A percentile compares a stretch with the other conserved stretches of the same genome.
Evolutionary conservation across 2,113 vertebrate genomes (phyloP).

Genomic region (Oxyruncus cristatus): DNA sequence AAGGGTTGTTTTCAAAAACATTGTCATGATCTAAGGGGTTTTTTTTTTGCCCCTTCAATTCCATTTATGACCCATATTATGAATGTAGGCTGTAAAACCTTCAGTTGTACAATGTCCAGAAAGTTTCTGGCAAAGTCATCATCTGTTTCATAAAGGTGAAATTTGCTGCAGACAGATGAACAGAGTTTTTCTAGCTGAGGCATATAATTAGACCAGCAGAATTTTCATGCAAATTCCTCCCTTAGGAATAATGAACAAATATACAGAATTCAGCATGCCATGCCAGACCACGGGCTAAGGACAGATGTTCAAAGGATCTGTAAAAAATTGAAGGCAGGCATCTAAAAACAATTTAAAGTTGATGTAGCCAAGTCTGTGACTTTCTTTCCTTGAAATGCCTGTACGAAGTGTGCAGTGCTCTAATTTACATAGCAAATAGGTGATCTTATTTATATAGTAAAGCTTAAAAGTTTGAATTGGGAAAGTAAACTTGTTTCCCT

Average conservation of each 20-base stretch:
- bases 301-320: constrained; percentile 16
- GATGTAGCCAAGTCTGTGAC: neutral
- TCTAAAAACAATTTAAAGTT: constrained; percentile 1
- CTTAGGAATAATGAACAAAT: constrained; percentile 30
- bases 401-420: neutral
- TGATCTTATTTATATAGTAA: neutral
- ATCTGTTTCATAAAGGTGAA: constrained; percentile 47
- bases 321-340: neutral
- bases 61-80: constrained; percentile 32
- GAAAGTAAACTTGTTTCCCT: neutral
- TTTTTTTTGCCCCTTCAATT: neutral
- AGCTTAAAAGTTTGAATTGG: neutral
- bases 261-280: neutral
- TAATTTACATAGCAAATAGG: neutral
- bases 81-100: constrained; percentile 29
- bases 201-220: constrained; percentile 40
- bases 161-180: constrained; percentile 25
- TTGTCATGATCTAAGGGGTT: neutral
- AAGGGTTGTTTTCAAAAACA: neutral
- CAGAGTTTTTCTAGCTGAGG: constrained; percentile 24
- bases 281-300: neutral
- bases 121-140: constrained; percentile 54
- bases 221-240: constrained; percentile 34
- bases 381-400: neutral
- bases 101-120: constrained; percentile 15